Percentiles rank a stretch among this genome's conserved stretches.
These are phyloP conservation scores for Sebastolobus alascanus DNA, from an alignment of 2,797 vertebrate species.

Conservation along the genomic window DNA sequence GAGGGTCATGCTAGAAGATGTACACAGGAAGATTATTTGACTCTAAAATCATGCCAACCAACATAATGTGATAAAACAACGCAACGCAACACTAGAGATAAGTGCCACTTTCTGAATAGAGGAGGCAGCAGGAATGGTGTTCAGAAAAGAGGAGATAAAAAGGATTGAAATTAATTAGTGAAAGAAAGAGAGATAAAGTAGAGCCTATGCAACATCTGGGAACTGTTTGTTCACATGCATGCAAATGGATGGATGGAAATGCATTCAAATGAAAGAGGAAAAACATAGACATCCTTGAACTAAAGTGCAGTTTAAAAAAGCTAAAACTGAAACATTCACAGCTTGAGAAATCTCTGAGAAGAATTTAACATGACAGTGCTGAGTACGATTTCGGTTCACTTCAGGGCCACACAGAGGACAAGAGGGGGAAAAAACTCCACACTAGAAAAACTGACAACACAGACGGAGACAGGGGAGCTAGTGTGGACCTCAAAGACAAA, in stretches of 20 bases:
- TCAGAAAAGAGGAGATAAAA: conserved; percentile 81
- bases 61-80: conserved; percentile 99
- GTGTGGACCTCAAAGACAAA: conserved; percentile 72
- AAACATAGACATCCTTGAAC: conserved; percentile 55
- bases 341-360: conserved; percentile 52
- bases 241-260: conserved; percentile 71
- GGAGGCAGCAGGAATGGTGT: conserved; percentile 83
- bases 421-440: conserved; percentile 31
- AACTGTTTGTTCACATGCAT: conserved; percentile 63
- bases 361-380: conserved; percentile 63
- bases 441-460: conserved; percentile 58
- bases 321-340: conserved; percentile 69
- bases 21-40: conserved; percentile 99
- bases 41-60: conserved; percentile 99
- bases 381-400: conserved; percentile 60
- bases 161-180: conserved; percentile 73
- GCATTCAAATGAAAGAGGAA: conserved; percentile 60
- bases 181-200: conserved; percentile 81
- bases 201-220: conserved; percentile 70
- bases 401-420: conserved; percentile 71
- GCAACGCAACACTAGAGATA: conserved; percentile 97
- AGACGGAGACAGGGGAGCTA: conserved; percentile 55
- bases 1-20: conserved; percentile 99
- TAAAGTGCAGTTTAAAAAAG: conserved; percentile 38
- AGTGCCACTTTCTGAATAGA: conserved; percentile 95